These are phyloP conservation scores for Platysteira castanea DNA, from an alignment of 2,113 vertebrate genomes.

Conservation along the genomic window DNA sequence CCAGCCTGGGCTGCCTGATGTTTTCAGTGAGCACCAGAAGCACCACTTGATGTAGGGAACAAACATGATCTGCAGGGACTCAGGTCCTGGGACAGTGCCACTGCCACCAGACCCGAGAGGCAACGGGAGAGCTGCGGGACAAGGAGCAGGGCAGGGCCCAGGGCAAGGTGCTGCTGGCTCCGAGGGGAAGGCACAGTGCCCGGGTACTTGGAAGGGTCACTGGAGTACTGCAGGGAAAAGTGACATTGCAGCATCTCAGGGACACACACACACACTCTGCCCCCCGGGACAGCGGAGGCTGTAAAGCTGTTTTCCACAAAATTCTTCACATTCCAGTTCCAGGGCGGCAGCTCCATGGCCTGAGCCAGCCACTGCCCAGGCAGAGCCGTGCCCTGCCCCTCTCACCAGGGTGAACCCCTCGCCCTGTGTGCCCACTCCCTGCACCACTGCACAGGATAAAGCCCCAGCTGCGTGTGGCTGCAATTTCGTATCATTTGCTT, in stretches of 20 bases:
- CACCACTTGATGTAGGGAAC: not conserved
- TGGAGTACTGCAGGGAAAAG: rapidly evolving
- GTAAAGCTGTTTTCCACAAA: not conserved
- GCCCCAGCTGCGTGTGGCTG: not conserved
- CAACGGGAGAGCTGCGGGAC: rapidly evolving
- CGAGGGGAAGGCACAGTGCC: rapidly evolving
- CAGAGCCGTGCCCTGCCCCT: not conserved
- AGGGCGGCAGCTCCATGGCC: not conserved
- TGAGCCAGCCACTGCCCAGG: not conserved
- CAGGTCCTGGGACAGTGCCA: not conserved
- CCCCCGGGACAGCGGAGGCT: not conserved
- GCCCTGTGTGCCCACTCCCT: rapidly evolving
- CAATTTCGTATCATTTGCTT: not conserved
- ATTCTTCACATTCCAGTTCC: not conserved
- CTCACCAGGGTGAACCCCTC: rapidly evolving
- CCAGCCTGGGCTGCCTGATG: not conserved
- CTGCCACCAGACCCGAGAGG: not conserved
- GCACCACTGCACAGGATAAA: not conserved
- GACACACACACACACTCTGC: not conserved
- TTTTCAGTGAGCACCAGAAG: not conserved
- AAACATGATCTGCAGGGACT: rapidly evolving
- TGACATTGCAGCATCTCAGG: not conserved
- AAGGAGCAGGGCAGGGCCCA: not conserved
- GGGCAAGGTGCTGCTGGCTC: not conserved
- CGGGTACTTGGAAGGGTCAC: not conserved